Percentiles rank a stretch among this genome's conserved stretches.
These are phyloP conservation scores for Eupelmus urozonus DNA, from an alignment of 2,888 invertebrate species.

Conservation along the genomic window DNA sequence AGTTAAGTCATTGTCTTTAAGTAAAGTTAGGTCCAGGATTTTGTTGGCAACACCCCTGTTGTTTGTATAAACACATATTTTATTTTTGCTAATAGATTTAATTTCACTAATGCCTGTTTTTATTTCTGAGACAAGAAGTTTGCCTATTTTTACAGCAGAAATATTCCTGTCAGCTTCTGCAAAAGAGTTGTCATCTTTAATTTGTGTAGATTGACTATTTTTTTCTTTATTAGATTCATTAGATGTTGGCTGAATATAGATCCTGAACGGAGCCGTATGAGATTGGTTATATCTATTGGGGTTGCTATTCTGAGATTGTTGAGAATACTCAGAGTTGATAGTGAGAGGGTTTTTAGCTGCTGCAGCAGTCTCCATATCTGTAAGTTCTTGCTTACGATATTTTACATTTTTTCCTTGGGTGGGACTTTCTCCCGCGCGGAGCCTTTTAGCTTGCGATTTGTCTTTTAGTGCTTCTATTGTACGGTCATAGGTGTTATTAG, in stretches of 20 bases:
- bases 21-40: neutral
- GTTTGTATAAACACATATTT: slow-evolving; percentile 3
- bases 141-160: neutral
- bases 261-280: neutral
- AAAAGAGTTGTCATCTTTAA: too few species aligned
- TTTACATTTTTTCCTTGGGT: too few species aligned
- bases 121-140: neutral
- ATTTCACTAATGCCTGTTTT: slow-evolving; percentile 2
- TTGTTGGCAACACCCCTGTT: neutral
- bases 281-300: neutral
- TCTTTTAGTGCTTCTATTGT: too few species aligned
- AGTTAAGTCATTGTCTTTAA: neutral
- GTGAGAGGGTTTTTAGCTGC: too few species aligned
- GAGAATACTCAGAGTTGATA: too few species aligned
- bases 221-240: neutral
- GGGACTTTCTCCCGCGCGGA: too few species aligned
- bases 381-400: too few species aligned
- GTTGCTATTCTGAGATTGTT: too few species aligned
- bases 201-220: neutral
- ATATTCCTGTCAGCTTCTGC: neutral
- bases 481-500: too few species aligned
- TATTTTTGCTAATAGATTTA: neutral
- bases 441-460: too few species aligned
- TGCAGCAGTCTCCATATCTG: too few species aligned
- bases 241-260: neutral